A percentile compares a stretch with the other conserved stretches of the same genome.
Evolutionary conservation across 1,140 invertebrate genomes (phyloP).

Genomic region (Caenorhabditis briggsae): DNA sequence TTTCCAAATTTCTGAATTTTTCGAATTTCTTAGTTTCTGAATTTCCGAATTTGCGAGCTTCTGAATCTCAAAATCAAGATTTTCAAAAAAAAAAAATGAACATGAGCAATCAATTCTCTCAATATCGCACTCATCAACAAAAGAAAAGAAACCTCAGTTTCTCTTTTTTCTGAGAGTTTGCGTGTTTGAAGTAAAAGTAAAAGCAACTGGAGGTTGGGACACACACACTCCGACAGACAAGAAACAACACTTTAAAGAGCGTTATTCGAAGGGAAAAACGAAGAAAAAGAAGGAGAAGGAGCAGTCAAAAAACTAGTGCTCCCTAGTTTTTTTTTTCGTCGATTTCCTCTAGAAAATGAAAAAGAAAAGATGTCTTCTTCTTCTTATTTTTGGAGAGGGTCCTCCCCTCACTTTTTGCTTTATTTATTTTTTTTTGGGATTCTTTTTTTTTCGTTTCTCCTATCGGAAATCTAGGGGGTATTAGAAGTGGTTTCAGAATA

Average conservation of each 20-base stretch:
- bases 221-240: not conserved
- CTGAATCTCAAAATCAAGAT: no score
- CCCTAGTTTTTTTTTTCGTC: slow-evolving; percentile 14
- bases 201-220: not conserved
- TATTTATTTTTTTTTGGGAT: not conserved
- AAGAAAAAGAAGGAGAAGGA: not conserved
- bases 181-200: not conserved
- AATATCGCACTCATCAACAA: no score
- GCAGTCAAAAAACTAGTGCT: slow-evolving; percentile 7
- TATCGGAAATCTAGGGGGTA: slow-evolving; percentile 30
- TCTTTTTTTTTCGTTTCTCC: no score
- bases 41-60: no score
- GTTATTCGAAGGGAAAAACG: not conserved
- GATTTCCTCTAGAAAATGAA: not conserved
- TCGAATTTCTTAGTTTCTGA: no score
- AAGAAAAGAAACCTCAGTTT: not conserved
- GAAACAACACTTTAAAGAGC: not conserved
- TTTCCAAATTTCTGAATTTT: no score
- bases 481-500: slow-evolving; percentile 1
- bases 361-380: not conserved
- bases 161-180: not conserved
- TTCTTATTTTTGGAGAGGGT: not conserved
- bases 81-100: not conserved
- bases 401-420: not conserved
- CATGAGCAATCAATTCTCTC: not conserved